Percentiles rank a stretch among this genome's conserved stretches.
These are phyloP conservation scores for Chrysodeixis includens DNA, from an alignment of 2,888 invertebrate genomes.

Conservation along the genomic window DNA sequence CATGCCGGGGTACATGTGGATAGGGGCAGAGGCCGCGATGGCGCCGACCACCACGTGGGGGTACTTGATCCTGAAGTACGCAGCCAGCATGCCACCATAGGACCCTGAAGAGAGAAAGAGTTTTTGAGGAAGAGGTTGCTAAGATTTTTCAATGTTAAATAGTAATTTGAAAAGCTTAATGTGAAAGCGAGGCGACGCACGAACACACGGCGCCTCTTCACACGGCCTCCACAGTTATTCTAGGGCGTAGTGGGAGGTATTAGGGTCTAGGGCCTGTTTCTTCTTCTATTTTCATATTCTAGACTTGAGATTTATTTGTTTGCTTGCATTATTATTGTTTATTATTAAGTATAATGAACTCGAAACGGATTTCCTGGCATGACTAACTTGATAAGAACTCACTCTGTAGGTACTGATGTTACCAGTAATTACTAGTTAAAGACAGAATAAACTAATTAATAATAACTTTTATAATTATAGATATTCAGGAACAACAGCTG, in stretches of 20 bases:
- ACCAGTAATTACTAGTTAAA: background rate
- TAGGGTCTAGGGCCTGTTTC: no score
- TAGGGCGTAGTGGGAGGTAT: no score
- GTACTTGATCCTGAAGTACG: slow-evolving; percentile 99
- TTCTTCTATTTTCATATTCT: background rate
- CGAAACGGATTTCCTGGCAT: background rate
- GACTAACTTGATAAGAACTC: background rate
- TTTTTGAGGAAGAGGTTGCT: no score
- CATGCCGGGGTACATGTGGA: slow-evolving; percentile 95
- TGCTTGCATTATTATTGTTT: background rate
- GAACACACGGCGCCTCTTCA: no score
- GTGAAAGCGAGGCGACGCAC: no score
- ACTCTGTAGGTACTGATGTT: background rate
- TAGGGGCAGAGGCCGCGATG: slow-evolving; percentile 97
- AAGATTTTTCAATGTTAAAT: no score
- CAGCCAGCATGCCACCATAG: slow-evolving; percentile 99
- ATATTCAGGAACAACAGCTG: no score
- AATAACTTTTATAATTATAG: no score
- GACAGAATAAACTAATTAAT: no score
- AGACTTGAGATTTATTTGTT: background rate
- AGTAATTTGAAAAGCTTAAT: no score
- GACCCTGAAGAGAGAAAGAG: slow-evolving; percentile 90
- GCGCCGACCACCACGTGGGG: slow-evolving; percentile 96
- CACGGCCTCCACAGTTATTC: no score
- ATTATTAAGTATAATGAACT: background rate